Conservation (phyloP, 2,113 vertebrate genomes). For the Lampris megalopsis region DNA sequence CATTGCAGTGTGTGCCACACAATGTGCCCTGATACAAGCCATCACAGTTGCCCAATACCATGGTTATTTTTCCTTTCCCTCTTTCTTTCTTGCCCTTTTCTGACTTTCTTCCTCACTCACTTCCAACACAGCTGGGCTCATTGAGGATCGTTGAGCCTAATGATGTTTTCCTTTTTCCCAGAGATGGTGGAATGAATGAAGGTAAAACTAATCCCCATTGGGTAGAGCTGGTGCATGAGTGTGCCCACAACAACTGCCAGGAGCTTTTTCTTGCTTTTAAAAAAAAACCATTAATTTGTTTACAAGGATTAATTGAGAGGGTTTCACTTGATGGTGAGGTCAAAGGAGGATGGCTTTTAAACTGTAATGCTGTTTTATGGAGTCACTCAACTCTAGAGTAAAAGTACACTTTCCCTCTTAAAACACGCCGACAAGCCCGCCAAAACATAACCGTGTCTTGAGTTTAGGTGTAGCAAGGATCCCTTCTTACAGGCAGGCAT, state of each 20-base stretch:
- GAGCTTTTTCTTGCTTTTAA: not conserved
- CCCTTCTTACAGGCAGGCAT: too few relatives aligned
- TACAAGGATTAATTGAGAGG: not conserved
- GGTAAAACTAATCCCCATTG: too few relatives aligned
- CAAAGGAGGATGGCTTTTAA: too few relatives aligned
- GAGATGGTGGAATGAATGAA: slow-evolving; percentile 14
- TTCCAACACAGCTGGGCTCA: not conserved
- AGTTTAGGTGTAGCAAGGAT: too few relatives aligned
- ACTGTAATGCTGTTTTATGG: too few relatives aligned
- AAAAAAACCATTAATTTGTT: not conserved
- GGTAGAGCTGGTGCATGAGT: too few relatives aligned
- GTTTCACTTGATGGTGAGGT: too few relatives aligned
- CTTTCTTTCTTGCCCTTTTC: not conserved
- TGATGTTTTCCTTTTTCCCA: not conserved
- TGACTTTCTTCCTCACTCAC: not conserved
- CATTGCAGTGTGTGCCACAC: slow-evolving; percentile 35
- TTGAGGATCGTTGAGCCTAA: not conserved
- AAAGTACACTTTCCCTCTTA: too few relatives aligned
- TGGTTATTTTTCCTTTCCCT: not conserved
- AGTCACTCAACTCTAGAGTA: too few relatives aligned
- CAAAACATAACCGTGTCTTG: too few relatives aligned
- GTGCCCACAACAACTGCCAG: not conserved
- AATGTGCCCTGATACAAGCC: slow-evolving; percentile 32
- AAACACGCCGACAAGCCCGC: too few relatives aligned
- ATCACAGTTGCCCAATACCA: slow-evolving; percentile 22